These are phyloP conservation scores for Sitobion miscanthi DNA, from an alignment of 1,140 invertebrate species.

Conservation along the genomic window DNA sequence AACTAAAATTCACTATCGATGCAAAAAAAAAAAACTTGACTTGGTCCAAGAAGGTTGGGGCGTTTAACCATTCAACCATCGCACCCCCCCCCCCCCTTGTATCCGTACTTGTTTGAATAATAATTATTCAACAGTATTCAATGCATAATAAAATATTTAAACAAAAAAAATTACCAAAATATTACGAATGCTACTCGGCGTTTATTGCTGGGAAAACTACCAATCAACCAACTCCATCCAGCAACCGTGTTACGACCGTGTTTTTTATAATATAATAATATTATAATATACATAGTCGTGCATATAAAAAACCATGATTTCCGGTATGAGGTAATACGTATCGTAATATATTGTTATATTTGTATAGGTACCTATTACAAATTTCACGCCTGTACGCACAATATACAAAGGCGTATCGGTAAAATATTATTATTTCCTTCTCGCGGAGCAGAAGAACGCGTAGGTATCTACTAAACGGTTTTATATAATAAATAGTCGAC, in stretches of 20 bases:
- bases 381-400: background rate
- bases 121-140: background rate
- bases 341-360: slow-evolving; percentile 14
- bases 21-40: background rate
- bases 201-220: background rate
- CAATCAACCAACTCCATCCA: background rate
- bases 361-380: background rate
- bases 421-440: slow-evolving; percentile 9
- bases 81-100: no score
- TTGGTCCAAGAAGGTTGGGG: no score
- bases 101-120: background rate
- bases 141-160: background rate
- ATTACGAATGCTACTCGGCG: background rate
- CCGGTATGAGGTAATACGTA: background rate
- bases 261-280: background rate
- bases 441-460: background rate
- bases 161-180: background rate
- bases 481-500: background rate
- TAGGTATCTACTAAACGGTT: background rate
- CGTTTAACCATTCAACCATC: no score
- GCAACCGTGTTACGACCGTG: background rate
- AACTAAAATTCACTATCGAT: background rate
- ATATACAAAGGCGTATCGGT: background rate
- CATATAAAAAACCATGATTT: background rate
- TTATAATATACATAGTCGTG: background rate